phyloP scores from a whole-genome alignment of 2,888 invertebrate genomes.

The Patella depressa region DNA sequence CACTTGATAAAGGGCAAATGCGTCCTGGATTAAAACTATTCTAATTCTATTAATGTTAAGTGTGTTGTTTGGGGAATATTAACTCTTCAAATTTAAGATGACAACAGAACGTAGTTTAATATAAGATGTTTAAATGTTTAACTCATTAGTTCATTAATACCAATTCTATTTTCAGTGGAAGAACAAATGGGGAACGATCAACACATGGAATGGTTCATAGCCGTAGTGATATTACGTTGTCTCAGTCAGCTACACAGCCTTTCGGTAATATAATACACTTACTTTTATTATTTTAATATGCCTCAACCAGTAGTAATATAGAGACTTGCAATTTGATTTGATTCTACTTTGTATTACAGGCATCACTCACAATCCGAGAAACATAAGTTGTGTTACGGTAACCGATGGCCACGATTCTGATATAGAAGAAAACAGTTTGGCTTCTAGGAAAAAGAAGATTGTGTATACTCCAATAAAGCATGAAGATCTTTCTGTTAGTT shows the following conservation, averaged over 20 bases:
- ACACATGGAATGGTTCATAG: neutral
- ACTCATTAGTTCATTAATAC: neutral
- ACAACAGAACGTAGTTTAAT: too few relatives aligned
- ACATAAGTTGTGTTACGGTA: conserved; percentile 82
- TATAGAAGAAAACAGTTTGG: conserved; percentile 45
- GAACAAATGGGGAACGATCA: neutral
- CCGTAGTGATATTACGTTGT: conserved; percentile 17
- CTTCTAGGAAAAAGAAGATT: conserved; percentile 43
- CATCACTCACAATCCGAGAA: conserved; percentile 19
- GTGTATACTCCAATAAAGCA: conserved; percentile 64
- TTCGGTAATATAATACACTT: conserved; percentile 63
- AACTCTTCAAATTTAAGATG: too few relatives aligned
- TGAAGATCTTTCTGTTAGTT: conserved; percentile 47
- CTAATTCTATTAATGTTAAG: too few relatives aligned
- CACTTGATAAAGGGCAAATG: too few relatives aligned
- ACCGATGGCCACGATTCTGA: conserved; percentile 74
- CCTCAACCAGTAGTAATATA: too few relatives aligned
- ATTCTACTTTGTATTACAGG: conserved; percentile 8
- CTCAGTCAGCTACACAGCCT: conserved; percentile 22
- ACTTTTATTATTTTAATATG: too few relatives aligned
- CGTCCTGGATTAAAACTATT: too few relatives aligned
- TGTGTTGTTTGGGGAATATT: too few relatives aligned
- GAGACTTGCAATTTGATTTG: too few relatives aligned
- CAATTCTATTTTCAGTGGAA: conserved; percentile 11
- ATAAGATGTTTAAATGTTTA: neutral